Evolutionary conservation across 2,797 vertebrate genomes (phyloP).

Genomic region (Triplophysa bombifrons): DNA sequence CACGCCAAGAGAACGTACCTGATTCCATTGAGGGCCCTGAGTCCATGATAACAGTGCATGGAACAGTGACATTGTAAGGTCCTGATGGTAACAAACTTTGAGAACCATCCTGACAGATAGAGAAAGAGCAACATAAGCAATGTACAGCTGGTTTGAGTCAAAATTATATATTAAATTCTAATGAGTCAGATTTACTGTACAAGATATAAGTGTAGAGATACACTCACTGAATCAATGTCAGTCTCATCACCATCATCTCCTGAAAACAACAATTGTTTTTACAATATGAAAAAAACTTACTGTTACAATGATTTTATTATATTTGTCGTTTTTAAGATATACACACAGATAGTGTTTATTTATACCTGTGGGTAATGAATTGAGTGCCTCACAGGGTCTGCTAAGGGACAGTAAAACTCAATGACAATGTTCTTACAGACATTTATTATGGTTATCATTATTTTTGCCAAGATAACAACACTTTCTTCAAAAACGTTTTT

Average conservation of each 20-base stretch:
- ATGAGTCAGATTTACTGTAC: not conserved
- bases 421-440: not conserved
- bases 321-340: not conserved
- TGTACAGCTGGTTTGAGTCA: too few relatives aligned
- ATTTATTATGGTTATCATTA: not conserved
- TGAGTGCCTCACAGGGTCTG: not conserved
- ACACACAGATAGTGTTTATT: not conserved
- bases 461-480: not conserved
- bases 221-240: conserved; percentile 56
- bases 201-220: not conserved
- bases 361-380: conserved; percentile 11
- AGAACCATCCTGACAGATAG: conserved; percentile 59
- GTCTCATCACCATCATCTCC: conserved; percentile 48
- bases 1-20: conserved; percentile 2
- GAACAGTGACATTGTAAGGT: not conserved
- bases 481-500: not conserved
- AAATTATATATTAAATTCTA: not conserved
- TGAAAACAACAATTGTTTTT: conserved; percentile 26
- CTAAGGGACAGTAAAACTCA: not conserved
- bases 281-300: not conserved
- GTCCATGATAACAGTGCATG: not conserved
- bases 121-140: conserved; percentile 9
- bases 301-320: too few relatives aligned
- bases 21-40: conserved; percentile 6
- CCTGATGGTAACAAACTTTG: conserved; percentile 55